Base-by-base conservation (phyloP, 2,113 vertebrate genomes). In the Sisor rabdophorus region DNA sequence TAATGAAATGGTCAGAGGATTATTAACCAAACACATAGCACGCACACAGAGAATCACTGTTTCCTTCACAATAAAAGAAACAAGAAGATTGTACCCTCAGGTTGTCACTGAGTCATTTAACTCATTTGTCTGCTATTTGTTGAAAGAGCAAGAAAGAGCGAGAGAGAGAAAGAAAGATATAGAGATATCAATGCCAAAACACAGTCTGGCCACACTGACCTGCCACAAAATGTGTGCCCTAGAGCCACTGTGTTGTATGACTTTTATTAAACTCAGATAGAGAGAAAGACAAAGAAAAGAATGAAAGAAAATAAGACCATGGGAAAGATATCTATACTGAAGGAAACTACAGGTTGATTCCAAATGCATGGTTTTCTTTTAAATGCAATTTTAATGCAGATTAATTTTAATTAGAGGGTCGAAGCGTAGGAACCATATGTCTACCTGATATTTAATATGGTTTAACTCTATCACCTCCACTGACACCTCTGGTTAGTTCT, bases 1-100 rank as follows among this genome's bases (percentile, higher is more conserved):
- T 91, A 93, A 93, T 92, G 90, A 92, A 92, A 91, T 82, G 89
- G 87, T 89, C 90, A 87, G 85, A 83, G 88, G 87, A 90, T 92
- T 91, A 92, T 92, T 92, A 92, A 92, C 89, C 90, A 90, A 90
- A 88, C 73, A 19, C 84, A 78, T 84, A 54, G 20, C 30, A 12
- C 22, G 26, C 53, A 75, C 67, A 84, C 75, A 75, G 60, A 26
- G 69, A 73, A n/a, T 72, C 61, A 50, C 59, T 67, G 32, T 40
- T 28, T 56, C 63, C 55, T 58, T 53, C 52, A 69, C 48, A 10
- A 26, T 20, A 72, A 53, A 24, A 64, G 48, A 71, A 74, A 65
- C 73, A 79, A 73, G 79, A 64, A 72, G 68, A 79, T 78, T 71
- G 55, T 44, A 36, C 63, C 74, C 73, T 50, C 50, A 73, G 67